phyloP scores from a whole-genome alignment of 2,797 vertebrate species.

The Nyctibius grandis region DNA sequence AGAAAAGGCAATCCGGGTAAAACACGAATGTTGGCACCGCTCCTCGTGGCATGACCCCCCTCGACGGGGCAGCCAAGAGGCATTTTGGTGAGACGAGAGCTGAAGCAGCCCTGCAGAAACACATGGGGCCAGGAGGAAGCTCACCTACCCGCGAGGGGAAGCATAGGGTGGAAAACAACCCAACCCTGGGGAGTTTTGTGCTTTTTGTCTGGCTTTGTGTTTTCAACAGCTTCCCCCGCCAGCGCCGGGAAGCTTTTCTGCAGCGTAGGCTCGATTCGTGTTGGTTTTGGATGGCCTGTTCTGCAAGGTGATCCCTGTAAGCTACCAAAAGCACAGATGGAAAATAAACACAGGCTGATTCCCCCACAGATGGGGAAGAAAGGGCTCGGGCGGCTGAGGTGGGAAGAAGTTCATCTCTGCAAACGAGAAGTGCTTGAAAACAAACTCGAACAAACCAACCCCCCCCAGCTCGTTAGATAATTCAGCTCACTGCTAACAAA shows the following conservation, averaged over 20 bases:
- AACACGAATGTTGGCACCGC: rapidly evolving
- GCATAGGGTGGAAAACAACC: not conserved
- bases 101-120: not conserved
- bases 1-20: not conserved
- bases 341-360: not conserved
- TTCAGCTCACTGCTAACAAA: not conserved
- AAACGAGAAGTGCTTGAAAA: rapidly evolving
- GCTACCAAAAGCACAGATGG: not conserved
- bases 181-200: not conserved
- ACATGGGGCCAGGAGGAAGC: not conserved
- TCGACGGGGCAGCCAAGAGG: rapidly evolving
- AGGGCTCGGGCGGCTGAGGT: not conserved
- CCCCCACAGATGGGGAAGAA: not conserved
- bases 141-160: not conserved
- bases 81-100: rapidly evolving
- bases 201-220: not conserved
- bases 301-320: not conserved
- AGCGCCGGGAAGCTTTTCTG: not conserved
- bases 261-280: not conserved
- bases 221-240: not conserved
- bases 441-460: not conserved
- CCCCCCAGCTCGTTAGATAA: not conserved
- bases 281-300: not conserved
- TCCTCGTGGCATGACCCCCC: not conserved
- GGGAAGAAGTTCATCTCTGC: not conserved